Conservation (phyloP, 2,113 vertebrate species). For the Halcyon malimbica region DNA sequence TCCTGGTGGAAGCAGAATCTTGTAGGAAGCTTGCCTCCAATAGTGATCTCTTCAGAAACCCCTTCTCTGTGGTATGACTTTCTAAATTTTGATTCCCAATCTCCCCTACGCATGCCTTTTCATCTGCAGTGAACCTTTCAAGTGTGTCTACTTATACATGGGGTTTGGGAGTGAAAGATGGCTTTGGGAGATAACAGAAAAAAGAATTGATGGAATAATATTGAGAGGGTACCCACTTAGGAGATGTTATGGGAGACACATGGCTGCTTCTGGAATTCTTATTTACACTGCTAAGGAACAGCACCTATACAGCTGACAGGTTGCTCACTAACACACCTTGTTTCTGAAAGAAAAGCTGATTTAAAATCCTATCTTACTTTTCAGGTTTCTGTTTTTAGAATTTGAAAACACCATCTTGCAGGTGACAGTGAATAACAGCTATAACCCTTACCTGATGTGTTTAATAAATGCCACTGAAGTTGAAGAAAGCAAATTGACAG, state of each 20-base stretch:
- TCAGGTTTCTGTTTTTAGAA: constrained; percentile 76
- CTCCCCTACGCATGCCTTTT: background rate
- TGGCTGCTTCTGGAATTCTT: constrained; percentile 9
- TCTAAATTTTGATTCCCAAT: background rate
- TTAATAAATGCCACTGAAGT: constrained; percentile 65
- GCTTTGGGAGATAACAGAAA: constrained; percentile 2
- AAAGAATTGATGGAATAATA: background rate
- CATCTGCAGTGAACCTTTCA: background rate
- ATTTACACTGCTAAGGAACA: background rate
- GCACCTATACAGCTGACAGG: background rate
- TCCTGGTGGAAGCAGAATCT: background rate
- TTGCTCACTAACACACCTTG: background rate
- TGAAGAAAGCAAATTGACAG: constrained; percentile 64
- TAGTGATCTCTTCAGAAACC: background rate
- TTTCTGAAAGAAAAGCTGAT: constrained; percentile 4
- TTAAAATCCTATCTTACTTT: constrained; percentile 44
- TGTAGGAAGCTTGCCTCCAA: background rate
- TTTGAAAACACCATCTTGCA: constrained; percentile 74
- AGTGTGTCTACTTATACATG: background rate
- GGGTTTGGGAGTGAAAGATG: background rate
- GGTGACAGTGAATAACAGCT: constrained; percentile 63
- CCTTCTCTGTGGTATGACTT: background rate
- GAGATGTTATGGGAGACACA: background rate
- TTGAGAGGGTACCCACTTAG: background rate
- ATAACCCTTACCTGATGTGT: constrained; percentile 72